Conservation (phyloP, 2,113 vertebrate genomes). For the Orientallactaga bullata region DNA sequence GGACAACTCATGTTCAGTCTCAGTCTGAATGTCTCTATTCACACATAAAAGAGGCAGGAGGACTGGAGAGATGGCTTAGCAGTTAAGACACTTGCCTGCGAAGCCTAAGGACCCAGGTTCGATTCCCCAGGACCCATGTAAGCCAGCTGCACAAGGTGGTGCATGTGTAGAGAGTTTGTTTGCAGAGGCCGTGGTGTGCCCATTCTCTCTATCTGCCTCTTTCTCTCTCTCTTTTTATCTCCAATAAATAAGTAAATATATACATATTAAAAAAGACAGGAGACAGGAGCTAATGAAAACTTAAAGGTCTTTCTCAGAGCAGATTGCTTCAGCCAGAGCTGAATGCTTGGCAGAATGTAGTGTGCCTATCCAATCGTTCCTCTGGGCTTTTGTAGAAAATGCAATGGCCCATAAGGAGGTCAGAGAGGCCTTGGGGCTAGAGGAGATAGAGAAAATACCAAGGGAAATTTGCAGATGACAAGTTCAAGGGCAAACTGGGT, state of each 20-base stretch:
- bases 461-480: constrained; percentile 64
- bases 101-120: no score
- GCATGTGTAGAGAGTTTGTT: no score
- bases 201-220: no score
- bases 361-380: neutral
- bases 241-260: no score
- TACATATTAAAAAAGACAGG: neutral
- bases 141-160: no score
- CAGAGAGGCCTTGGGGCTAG: constrained; percentile 65
- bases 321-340: constrained; percentile 29
- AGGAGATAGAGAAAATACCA: constrained; percentile 61
- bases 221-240: no score
- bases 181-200: no score
- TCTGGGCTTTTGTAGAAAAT: constrained; percentile 68
- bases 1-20: constrained; percentile 1
- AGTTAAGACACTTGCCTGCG: no score
- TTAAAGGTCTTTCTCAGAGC: constrained; percentile 62
- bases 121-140: no score
- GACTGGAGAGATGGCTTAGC: no score
- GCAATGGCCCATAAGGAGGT: constrained; percentile 67
- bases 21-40: neutral
- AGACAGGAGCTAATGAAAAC: constrained; percentile 11
- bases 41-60: constrained; percentile 37
- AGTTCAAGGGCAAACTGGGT: constrained; percentile 70
- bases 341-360: constrained; percentile 32